A percentile compares a stretch with the other conserved stretches of the same genome.
phyloP scores from a whole-genome alignment of 2,888 invertebrate genomes.

The Eurytoma californica region DNA sequence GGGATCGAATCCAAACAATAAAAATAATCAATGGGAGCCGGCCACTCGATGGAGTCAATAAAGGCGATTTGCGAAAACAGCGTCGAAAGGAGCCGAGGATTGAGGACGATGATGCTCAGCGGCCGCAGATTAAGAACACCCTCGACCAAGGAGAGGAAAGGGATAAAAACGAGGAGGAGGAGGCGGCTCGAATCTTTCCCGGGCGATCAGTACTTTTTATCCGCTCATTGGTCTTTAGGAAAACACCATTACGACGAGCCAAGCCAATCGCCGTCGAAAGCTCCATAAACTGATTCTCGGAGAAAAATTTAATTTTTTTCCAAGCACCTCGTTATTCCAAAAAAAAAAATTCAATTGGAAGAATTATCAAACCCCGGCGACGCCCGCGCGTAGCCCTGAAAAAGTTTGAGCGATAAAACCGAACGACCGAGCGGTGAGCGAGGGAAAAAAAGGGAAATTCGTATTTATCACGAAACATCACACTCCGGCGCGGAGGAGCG shows the following conservation, averaged over 20 bases:
- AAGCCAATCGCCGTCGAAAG: too few species aligned
- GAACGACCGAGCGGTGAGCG: too few species aligned
- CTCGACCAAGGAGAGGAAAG: background rate
- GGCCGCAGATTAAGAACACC: conserved; percentile 30
- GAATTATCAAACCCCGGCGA: too few species aligned
- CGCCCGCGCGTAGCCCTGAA: too few species aligned
- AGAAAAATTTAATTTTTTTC: too few species aligned
- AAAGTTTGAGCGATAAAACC: too few species aligned
- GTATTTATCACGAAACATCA: background rate
- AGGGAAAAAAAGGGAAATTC: too few species aligned
- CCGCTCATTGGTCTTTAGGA: background rate
- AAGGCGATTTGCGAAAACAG: conserved; percentile 1
- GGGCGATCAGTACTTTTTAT: conserved; percentile 4
- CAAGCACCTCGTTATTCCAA: too few species aligned
- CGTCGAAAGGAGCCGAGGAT: conserved; percentile 13
- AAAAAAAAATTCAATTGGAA: too few species aligned
- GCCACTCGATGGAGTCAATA: background rate
- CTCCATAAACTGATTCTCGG: too few species aligned
- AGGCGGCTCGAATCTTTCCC: background rate
- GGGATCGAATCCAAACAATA: conserved; percentile 20
- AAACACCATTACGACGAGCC: background rate
- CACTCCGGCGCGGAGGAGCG: background rate
- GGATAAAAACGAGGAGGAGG: background rate
- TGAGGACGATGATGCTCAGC: conserved; percentile 17
- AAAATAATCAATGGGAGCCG: conserved; percentile 19